phyloP scores from a whole-genome alignment of 2,797 vertebrate species.

The Chelonia mydas region DNA sequence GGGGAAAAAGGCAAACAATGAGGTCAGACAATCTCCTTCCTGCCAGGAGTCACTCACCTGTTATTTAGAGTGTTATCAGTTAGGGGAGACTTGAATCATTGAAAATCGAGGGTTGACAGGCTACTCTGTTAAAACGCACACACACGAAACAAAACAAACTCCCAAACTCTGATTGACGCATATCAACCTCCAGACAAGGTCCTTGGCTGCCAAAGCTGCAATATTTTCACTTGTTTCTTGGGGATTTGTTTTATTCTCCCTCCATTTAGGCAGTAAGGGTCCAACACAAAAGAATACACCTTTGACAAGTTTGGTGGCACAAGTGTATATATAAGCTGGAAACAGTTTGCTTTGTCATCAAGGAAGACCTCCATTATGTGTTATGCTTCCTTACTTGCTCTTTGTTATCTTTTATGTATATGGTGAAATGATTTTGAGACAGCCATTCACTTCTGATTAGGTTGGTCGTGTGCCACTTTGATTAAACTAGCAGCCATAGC shows the following conservation, averaged over 20 bases:
- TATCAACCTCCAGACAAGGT: slow-evolving; percentile 86
- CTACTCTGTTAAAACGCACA: slow-evolving; percentile 58
- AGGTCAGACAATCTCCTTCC: slow-evolving; percentile 99
- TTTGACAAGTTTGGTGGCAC: not conserved
- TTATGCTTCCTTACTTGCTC: not conserved
- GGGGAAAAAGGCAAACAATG: slow-evolving; percentile 97
- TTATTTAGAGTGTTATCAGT: slow-evolving; percentile 97
- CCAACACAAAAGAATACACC: not conserved
- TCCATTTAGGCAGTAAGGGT: slow-evolving; percentile 21
- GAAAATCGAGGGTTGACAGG: slow-evolving; percentile 84
- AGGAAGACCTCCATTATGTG: not conserved
- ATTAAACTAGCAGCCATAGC: not conserved
- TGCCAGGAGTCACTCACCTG: slow-evolving; percentile 99
- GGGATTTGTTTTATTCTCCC: slow-evolving; percentile 33
- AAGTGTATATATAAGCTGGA: not conserved
- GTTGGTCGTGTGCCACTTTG: not conserved
- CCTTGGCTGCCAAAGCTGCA: slow-evolving; percentile 83
- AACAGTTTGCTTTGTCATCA: not conserved
- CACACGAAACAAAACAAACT: slow-evolving; percentile 45
- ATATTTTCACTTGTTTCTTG: slow-evolving; percentile 53
- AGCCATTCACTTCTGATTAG: not conserved
- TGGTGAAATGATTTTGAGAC: not conserved
- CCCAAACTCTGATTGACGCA: slow-evolving; percentile 79
- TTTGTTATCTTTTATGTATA: not conserved
- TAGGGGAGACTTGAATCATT: slow-evolving; percentile 85